Conservation (phyloP, 2,113 vertebrate species). For the Ctenodactylus gundi region DNA sequence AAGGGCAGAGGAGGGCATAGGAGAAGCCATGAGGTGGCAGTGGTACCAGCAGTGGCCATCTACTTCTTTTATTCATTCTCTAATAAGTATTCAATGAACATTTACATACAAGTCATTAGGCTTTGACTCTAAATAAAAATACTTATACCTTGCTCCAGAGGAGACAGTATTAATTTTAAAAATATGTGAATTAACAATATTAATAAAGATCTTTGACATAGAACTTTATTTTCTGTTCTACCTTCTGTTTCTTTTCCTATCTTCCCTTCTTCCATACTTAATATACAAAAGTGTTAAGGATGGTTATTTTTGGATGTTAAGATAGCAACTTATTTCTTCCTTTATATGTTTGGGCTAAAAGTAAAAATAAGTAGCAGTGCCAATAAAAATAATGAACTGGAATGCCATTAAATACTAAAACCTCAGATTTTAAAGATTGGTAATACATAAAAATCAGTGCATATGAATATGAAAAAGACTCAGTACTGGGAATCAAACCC, state of each 20-base stretch:
- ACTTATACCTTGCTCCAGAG: neutral
- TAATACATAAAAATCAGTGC: neutral
- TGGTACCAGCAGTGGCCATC: neutral
- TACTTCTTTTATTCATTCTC: neutral
- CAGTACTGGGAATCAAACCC: too few relatives aligned
- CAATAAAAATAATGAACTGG: slow-evolving; percentile 15
- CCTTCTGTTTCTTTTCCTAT: neutral
- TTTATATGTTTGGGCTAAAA: slow-evolving; percentile 23
- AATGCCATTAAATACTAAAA: neutral
- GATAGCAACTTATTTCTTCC: neutral
- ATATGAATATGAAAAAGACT: neutral
- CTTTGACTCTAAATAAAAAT: neutral
- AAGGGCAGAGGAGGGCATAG: neutral
- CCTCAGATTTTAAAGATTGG: neutral
- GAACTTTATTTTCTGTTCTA: neutral
- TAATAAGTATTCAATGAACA: neutral
- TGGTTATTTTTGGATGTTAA: neutral
- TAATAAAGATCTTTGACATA: neutral
- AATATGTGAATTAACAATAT: neutral
- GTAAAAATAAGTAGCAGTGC: too few relatives aligned
- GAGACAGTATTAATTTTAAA: neutral
- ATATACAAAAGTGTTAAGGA: neutral
- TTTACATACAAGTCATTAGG: neutral
- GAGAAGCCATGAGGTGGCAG: neutral
- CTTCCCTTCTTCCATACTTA: neutral